Base-by-base conservation (phyloP, 2,113 vertebrate genomes). In the Bubo scandiacus region DNA sequence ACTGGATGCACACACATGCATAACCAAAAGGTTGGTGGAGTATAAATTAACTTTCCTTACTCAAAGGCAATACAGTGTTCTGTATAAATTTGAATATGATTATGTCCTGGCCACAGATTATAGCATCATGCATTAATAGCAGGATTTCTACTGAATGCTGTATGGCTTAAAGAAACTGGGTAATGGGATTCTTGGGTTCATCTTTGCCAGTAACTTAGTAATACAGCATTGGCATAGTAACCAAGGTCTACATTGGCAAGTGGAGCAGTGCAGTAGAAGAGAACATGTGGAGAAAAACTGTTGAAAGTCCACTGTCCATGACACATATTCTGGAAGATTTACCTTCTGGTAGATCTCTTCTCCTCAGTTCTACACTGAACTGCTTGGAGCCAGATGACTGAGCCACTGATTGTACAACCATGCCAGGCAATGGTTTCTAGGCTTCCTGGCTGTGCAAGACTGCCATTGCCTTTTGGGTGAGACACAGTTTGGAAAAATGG, bases 1-100 rank as follows among this genome's bases (percentile, higher is more conserved):
- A 65, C 38, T 73, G 36, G 74, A 59, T 94, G 78, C 52, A 83
- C 25, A 84, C 57, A 89, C 15, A 67, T 75, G 77, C 83, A 84
- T 96, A 86, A 95, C 40, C 65, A 80, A 94, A 68, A 65, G 52
- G 58, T 19, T 90, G 88, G 51, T 49, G 78, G 30, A 88, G 47
- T 72, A 81, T 87, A 95, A 96, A 97, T 96, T 96, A 95, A 92
- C 88, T 94, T 83, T 92, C 94, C 38, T 79, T 92, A 91, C 47
- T 95, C 49, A 66, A 86, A 96, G 40, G 47, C 52, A 81, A n/a
- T 58, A 75, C 3, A 1, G 32, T 82, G 15, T 54, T 88, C 80
- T 11, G 8, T 85, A 84, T 88, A 85, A 90, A 43, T 54, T 79
- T 91, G 40, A 92, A 86, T 75, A 52, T 34, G 40, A 45, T 79